A percentile compares a stretch with the other conserved stretches of the same genome.
phyloP scores from a whole-genome alignment of 2,113 vertebrate genomes.

The Phocoena sinus region DNA sequence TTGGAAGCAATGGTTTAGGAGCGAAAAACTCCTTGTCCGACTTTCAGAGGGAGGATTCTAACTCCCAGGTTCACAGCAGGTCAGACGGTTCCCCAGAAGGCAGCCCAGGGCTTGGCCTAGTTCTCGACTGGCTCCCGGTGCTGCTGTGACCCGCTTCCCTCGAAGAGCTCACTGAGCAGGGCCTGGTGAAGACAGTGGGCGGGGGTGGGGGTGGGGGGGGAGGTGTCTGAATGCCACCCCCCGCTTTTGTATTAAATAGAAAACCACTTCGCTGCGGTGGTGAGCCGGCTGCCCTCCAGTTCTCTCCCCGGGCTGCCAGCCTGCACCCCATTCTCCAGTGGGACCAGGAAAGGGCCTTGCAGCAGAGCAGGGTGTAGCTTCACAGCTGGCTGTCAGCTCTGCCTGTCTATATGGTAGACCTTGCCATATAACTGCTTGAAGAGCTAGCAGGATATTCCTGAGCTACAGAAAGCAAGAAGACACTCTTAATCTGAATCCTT shows the following conservation, averaged over 20 bases:
- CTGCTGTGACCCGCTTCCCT: background rate
- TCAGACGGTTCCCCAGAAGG: background rate
- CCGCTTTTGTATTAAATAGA: background rate
- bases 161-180: background rate
- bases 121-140: background rate
- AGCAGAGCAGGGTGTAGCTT: background rate
- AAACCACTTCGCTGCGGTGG: background rate
- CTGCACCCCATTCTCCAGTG: background rate
- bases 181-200: background rate
- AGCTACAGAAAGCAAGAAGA: background rate
- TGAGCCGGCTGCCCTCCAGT: background rate
- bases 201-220: too few species aligned
- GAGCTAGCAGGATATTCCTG: background rate
- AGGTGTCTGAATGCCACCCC: background rate
- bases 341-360: background rate
- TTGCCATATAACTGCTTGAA: background rate
- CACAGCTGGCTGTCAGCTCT: background rate
- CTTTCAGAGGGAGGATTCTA: background rate
- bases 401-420: background rate
- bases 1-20: background rate
- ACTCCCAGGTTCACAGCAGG: background rate
- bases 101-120: background rate
- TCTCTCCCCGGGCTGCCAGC: background rate
- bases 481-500: background rate
- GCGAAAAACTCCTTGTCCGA: background rate